Evolutionary conservation across 2,113 vertebrate genomes (phyloP).

Genomic region (Todiramphus chloris): DNA sequence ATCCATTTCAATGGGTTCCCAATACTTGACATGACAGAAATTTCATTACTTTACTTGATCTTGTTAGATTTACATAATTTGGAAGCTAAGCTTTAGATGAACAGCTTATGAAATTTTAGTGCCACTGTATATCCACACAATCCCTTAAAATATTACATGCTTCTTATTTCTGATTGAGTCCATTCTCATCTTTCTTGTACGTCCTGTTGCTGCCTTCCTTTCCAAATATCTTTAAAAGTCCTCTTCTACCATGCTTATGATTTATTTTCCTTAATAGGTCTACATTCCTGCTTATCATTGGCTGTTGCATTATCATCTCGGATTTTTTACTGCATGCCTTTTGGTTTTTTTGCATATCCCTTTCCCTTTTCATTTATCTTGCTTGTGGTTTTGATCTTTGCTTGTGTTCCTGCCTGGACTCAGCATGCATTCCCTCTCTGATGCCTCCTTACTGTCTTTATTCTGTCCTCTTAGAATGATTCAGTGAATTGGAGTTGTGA

Average conservation of each 20-base stretch:
- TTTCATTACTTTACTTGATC: background rate
- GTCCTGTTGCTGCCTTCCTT: background rate
- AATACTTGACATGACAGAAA: background rate
- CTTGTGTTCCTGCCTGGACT: slow-evolving; percentile 18
- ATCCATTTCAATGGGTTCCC: background rate
- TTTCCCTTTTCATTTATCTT: background rate
- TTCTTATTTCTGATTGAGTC: background rate
- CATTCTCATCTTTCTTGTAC: background rate
- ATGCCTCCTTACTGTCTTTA: slow-evolving; percentile 38
- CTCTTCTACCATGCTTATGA: background rate
- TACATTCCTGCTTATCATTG: background rate
- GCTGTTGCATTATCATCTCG: background rate
- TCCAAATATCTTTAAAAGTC: background rate
- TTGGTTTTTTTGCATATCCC: background rate
- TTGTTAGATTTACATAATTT: background rate
- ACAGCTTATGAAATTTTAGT: background rate
- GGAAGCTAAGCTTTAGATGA: background rate
- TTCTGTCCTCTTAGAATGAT: slow-evolving; percentile 32
- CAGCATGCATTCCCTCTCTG: slow-evolving; percentile 18
- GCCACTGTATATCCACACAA: background rate
- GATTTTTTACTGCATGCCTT: background rate
- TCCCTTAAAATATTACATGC: background rate
- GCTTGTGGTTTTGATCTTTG: slow-evolving; percentile 5
- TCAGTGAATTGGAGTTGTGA: slow-evolving; percentile 42
- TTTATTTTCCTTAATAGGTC: background rate